Evolutionary conservation across 2,888 invertebrate genomes (phyloP), one percentile per base, ranked within the genome.

Genomic region (Schizaphis graminum): DNA sequence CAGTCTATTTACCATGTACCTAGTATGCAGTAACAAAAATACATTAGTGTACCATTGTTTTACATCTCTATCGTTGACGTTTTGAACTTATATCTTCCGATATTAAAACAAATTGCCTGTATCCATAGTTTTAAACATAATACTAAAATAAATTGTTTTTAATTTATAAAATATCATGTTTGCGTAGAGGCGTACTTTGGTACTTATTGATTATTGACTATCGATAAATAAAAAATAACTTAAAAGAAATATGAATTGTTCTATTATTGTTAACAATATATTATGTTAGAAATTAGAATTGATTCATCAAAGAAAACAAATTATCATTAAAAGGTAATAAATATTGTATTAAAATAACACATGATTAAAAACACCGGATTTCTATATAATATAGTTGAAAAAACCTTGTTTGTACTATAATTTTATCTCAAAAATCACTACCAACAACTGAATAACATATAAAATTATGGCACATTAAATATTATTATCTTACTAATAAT

Each of bases 401-500:
- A 94, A 94, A 94, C 94, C 94, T 94, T 94, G 94, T 94, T 94
- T 94, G 94, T 94, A 94, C 94, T 94, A 94, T 94, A 94, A 94
- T 94, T 94, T 94, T 94, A 91, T 94, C 94, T 94, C 94, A 94
- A 94, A 94, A 94, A 94, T 90, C 86, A 94, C 90, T 94, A 94
- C 94, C 90, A 94, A 94, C 94, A 94, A 94, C 94, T 91, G 94
- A 86, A 94, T 94, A 90, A 94, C 91, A 91, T 94, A 94, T 87
- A 94, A 94, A 94, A 94, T 90, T 89, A 90, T 94, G 94, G 94
- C 94, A 94, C 94, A 91, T 86, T 93, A 94, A 90, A 90, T 94
- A 94, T 94, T 94, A 91, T 94, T 90, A 93, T 90, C 85, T 85
- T 93, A 89, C 85, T 94, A 94, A 86, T 94, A 94, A 94, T 94